A percentile compares a stretch with the other conserved stretches of the same genome.
phyloP scores from a whole-genome alignment of 35 echinoderm and acorn worm genomes.

The Chiridota heheva region DNA sequence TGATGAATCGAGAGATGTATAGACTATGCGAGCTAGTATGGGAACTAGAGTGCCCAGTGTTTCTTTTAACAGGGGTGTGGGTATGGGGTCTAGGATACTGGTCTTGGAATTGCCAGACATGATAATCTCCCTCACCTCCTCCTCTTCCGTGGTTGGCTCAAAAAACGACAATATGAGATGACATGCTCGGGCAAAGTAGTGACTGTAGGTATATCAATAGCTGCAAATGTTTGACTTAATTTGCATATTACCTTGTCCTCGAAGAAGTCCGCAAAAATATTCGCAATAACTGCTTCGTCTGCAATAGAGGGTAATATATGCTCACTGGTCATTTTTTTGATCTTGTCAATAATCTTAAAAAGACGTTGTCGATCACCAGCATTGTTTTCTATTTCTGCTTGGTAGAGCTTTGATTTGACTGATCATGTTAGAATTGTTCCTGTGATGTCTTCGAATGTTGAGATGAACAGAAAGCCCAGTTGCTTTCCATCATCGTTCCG shows the following conservation, averaged over 20 bases:
- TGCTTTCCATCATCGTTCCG: constrained; percentile 7
- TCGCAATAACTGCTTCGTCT: neutral
- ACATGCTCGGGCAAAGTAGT: neutral
- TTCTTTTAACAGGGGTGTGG: constrained; percentile 40
- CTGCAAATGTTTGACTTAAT: constrained; percentile 1
- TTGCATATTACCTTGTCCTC: neutral
- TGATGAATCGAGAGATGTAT: constrained; percentile 32
- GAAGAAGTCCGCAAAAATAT: neutral
- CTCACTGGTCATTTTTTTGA: neutral
- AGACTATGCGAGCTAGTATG: constrained; percentile 9
- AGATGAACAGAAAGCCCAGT: constrained; percentile 4
- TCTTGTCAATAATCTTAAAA: constrained; percentile 12
- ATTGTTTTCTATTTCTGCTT: too few relatives aligned
- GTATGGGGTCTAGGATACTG: constrained; percentile 20
- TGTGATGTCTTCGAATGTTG: neutral
- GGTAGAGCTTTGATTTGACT: constrained; percentile 11
- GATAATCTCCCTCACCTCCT: constrained; percentile 34
- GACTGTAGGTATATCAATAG: neutral
- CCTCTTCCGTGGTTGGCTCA: constrained; percentile 19
- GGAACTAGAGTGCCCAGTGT: constrained; percentile 22
- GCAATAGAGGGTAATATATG: neutral
- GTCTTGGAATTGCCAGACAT: constrained; percentile 1
- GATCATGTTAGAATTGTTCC: constrained; percentile 4
- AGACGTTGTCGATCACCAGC: neutral
- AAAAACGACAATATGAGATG: neutral